Base-by-base conservation (phyloP, 2,888 invertebrate genomes). In the Ptychoptera albimana region DNA sequence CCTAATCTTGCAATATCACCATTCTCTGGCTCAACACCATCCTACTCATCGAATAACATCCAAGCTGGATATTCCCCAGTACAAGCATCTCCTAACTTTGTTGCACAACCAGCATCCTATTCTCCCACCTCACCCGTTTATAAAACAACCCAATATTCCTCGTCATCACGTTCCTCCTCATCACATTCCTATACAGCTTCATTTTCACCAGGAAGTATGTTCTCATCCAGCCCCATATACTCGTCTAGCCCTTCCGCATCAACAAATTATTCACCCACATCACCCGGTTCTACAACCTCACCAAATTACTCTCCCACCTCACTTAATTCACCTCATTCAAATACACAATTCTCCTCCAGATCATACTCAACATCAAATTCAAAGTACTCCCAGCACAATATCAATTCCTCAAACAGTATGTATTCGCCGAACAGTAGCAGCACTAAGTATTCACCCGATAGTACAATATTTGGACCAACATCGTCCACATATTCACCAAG, bases 271-370 rank as follows among this genome's bases (percentile, higher is more conserved):
- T 82, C 86, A 2, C 86, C 83, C 1, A 79, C 81, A 1, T 82
- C 81, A 2, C 87, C 85, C 1, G 79, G 77, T 57, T 86, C 86
- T 1, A 87, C 91, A 5, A 81, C 83, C 1, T 82, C 82, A 53
- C 89, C 88, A 1, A 80, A 79, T 44, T 89, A 88, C 61, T 83
- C 86, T 1, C 91, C 91, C 0, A 84, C 86, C 0, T 83, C 83
- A 49, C 91, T 89, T 0, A 91, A 91, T 62, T 79, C 84, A 2
- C 89, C 89, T 2, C 80, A 31, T 11, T 9, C 15, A 5, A 43
- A 30, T 40, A 13, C 14, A 14, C 31, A 40, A n/a, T 11, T 9
- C 32, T 11, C 84, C 0, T 14, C 74, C 14, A 84, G 89, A 45
- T 72, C 82, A 54, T 80, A 77, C 54, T 84, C 86, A 0, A 84